These are phyloP conservation scores for Astyanax mexicanus DNA, from an alignment of 2,797 vertebrate species.

Conservation along the genomic window DNA sequence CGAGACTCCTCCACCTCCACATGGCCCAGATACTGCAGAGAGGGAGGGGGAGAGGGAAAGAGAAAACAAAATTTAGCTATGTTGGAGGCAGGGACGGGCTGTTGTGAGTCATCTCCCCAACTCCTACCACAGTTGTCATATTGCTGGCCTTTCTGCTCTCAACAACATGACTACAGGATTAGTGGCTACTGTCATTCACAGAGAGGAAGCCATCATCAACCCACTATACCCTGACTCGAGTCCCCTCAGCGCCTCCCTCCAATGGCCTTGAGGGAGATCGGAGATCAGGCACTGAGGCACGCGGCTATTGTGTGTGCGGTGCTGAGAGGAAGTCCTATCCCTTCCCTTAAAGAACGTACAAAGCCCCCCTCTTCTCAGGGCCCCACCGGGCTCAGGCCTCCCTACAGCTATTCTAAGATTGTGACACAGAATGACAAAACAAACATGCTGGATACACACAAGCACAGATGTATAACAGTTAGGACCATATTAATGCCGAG, in stretches of 20 bases:
- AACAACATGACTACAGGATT: neutral
- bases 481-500: no score
- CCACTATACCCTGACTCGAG: slow-evolving; percentile 53
- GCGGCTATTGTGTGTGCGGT: slow-evolving; percentile 70
- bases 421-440: slow-evolving; percentile 47
- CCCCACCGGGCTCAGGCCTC: slow-evolving; percentile 44
- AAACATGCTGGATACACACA: neutral
- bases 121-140: slow-evolving; percentile 13
- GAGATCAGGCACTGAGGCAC: slow-evolving; percentile 42
- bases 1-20: slow-evolving; percentile 98
- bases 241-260: slow-evolving; percentile 58
- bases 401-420: slow-evolving; percentile 65
- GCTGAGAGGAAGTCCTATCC: slow-evolving; percentile 80
- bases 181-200: neutral
- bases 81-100: slow-evolving; percentile 17
- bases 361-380: slow-evolving; percentile 40
- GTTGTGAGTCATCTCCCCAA: slow-evolving; percentile 1
- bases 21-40: slow-evolving; percentile 92
- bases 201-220: slow-evolving; percentile 9
- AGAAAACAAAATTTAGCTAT: slow-evolving; percentile 22
- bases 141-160: neutral
- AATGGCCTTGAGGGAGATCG: slow-evolving; percentile 40
- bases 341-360: slow-evolving; percentile 68
- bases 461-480: neutral
- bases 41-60: slow-evolving; percentile 21